A percentile compares a stretch with the other conserved stretches of the same genome.
These are phyloP conservation scores for Corythaeola cristata DNA, from an alignment of 2,113 vertebrate species.

Conservation along the genomic window DNA sequence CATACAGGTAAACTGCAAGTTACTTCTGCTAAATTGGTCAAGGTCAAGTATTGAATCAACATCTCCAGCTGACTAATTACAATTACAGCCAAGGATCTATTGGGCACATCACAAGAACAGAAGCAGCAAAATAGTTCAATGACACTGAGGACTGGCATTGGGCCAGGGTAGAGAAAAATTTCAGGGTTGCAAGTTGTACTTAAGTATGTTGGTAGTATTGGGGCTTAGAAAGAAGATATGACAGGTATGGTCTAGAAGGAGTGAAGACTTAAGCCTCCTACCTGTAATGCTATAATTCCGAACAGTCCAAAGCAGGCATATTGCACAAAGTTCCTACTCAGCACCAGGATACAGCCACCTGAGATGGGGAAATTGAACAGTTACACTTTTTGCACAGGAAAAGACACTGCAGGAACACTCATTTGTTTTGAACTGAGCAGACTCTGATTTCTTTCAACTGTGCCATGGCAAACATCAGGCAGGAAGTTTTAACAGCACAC, in stretches of 20 bases:
- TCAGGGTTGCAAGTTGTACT: neutral
- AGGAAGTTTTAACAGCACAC: neutral
- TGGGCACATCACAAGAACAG: neutral
- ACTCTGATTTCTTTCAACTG: neutral
- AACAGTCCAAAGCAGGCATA: slow-evolving; percentile 97
- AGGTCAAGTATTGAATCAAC: neutral
- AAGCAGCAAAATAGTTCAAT: slow-evolving; percentile 21
- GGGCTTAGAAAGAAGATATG: neutral
- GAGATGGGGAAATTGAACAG: slow-evolving; percentile 2
- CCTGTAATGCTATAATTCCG: slow-evolving; percentile 94
- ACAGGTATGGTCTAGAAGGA: neutral
- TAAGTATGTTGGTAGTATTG: neutral
- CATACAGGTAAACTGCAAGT: neutral
- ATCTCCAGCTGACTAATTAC: slow-evolving; percentile 14
- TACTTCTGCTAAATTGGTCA: slow-evolving; percentile 26
- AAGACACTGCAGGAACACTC: neutral
- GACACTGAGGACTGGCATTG: neutral
- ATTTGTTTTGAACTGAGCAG: neutral
- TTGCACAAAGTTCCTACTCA: slow-evolving; percentile 98
- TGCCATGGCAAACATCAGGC: neutral
- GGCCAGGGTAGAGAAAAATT: neutral
- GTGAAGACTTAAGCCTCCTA: slow-evolving; percentile 64
- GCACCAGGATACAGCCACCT: slow-evolving; percentile 94
- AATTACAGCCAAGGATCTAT: neutral
- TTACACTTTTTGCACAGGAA: neutral